A percentile compares a stretch with the other conserved stretches of the same genome.
phyloP scores from a whole-genome alignment of 1,140 invertebrate genomes.

The Amyelois transitella region DNA sequence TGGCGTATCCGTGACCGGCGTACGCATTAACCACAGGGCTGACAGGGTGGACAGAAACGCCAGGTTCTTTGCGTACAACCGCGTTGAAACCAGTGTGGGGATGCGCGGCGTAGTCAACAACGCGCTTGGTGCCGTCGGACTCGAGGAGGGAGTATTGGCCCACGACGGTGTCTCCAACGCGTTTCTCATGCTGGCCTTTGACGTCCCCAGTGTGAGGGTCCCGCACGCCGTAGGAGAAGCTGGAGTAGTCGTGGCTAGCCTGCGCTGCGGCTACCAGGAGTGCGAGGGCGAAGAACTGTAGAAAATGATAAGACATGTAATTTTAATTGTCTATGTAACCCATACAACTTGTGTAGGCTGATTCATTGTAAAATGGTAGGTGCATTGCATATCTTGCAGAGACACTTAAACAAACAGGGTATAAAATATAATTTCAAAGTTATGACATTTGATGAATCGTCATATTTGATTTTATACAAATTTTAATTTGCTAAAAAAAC shows the following conservation, averaged over 20 bases:
- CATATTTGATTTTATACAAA: no score
- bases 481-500: no score
- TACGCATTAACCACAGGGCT: conserved; percentile 16
- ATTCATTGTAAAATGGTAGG: background rate
- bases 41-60: conserved; percentile 14
- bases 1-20: background rate
- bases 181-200: conserved; percentile 69
- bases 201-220: conserved; percentile 73
- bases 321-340: background rate
- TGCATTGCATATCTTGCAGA: background rate
- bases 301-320: conserved; percentile 7
- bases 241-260: conserved; percentile 34
- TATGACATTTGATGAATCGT: no score
- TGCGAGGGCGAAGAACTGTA: conserved; percentile 35
- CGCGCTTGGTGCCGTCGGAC: conserved; percentile 65
- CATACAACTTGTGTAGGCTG: background rate
- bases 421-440: background rate
- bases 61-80: conserved; percentile 62
- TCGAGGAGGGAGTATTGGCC: conserved; percentile 69
- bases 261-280: conserved; percentile 31
- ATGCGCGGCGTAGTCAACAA: conserved; percentile 67
- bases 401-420: background rate
- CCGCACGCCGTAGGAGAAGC: conserved; percentile 62
- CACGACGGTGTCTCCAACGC: conserved; percentile 74
- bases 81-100: conserved; percentile 70